Evolutionary conservation across 2,113 vertebrate genomes (phyloP), one percentile per base, ranked within the genome.

Genomic region (Taxidea taxus): DNA sequence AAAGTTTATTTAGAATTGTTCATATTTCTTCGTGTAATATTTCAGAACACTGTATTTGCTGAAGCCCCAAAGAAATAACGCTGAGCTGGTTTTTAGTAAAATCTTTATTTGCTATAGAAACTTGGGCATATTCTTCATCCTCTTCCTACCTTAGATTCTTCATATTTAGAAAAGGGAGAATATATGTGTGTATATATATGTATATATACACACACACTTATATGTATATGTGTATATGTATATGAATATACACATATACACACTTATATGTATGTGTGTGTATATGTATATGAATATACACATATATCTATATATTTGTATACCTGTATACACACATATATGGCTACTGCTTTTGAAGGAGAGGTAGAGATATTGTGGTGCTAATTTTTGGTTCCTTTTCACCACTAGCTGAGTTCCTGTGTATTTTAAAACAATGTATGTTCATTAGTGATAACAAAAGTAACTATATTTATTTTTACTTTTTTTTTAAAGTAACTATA

Each of bases 1-100:
- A 21, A 93, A 78, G 91, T 91, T 42, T 80, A 82, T 42, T 95
- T 90, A 95, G 80, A 89, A 70, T 70, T 91, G 14, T 44, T 87
- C 27, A 27, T 2, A 72, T 81, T 93, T 90, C 60, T 92, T 88
- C 14, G 56, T 64, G 8, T 62, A 81, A 81, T 80, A 15, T 72
- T 96, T 42, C 29, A 68, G 66, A 70, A 60, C 15, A 68, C 11
- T 51, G 56, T 74, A 58, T 88, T 91, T 91, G 34, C 21, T 77
- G 85, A 94, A 70, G 7, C 88, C 7, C 49, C 74, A 66, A 77
- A 81, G 58, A 88, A 89, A 96, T n/a, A 75, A 7, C 37, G 72
- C 44, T 21, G 8, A 47, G 37, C 27, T 89, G 31, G 9, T 7
- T 64, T 75, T 93, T 42, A 91, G 20, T 54, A 74, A 96, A 97